Evolutionary conservation across 2,113 vertebrate genomes (phyloP).

Genomic region (Myiozetetes cayanensis): DNA sequence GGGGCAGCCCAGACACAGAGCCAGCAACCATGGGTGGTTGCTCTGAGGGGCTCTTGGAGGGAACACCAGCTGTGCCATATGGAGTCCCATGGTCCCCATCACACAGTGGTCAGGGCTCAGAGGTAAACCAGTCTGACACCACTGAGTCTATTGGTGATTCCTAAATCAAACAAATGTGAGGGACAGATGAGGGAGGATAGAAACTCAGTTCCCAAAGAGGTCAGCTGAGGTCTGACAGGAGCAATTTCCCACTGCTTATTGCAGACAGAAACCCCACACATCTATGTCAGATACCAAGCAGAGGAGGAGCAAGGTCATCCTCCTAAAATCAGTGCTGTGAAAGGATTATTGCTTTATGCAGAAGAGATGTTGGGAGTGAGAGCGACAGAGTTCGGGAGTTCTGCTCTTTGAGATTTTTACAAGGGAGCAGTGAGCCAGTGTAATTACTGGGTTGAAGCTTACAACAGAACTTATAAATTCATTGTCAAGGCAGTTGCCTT

Average conservation of each 20-base stretch:
- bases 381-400: accelerated
- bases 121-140: not conserved
- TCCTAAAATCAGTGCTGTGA: not conserved
- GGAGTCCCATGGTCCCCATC: not conserved
- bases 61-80: not conserved
- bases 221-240: not conserved
- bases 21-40: accelerated
- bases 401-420: not conserved
- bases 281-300: not conserved
- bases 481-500: not conserved
- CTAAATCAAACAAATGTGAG: not conserved
- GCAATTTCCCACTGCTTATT: not conserved
- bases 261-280: accelerated
- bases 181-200: not conserved
- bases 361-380: not conserved
- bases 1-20: not conserved
- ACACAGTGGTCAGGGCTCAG: accelerated
- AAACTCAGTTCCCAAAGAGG: not conserved
- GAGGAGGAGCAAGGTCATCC: not conserved
- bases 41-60: not conserved
- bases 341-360: not conserved
- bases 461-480: not conserved
- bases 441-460: not conserved
- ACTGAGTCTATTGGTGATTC: not conserved
- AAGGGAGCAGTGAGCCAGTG: not conserved